Evolutionary conservation across 2,113 vertebrate species (phyloP), one percentile per base, ranked within the genome.

Genomic region (Semicossyphus pulcher): DNA sequence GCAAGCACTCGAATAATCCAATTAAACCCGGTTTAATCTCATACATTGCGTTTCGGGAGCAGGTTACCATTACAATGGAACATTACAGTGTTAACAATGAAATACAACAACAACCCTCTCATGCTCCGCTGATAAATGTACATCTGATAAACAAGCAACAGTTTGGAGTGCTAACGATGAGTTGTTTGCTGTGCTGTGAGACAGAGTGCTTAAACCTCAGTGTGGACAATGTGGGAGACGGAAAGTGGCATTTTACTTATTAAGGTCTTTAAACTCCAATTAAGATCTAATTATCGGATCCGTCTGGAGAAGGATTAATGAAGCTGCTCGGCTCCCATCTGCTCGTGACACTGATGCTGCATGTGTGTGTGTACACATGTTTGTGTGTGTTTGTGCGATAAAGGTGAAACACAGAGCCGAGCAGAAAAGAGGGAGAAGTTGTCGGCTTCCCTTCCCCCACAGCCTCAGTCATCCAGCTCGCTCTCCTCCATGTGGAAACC

Each of bases 191-290:
- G 12, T 14, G 45, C 2, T 2, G 6, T 34, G 12, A 28, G 47
- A 37, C 42, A 12, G 20, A 36, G 25, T 7, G 12, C 29, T 12
- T 8, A 1, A 49, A 26, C 26, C 45, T 79, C 51, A 52, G 39
- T 49, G 3, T 12, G 28, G 37, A 76, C 21, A 37, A 54, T 5
- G n/a, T 47, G n/a, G 39, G 45, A 64, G 42, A 59, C 18, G 25
- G 31, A 72, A 80, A 64, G 53, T 42, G 73, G 28, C 47, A 18
- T 84, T 66, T 79, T 52, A 72, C 48, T 76, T 64, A 85, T 87
- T 85, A 76, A 78, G 84, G 62, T 84, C 62, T 70, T 91, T 85
- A 90, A 88, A 84, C 66, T 80, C 56, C 79, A 84, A 89, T 91
- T 80, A 90, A 60, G 60, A 2, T 54, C 49, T 85, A 88, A 90